Evolutionary conservation across 2,888 invertebrate genomes (phyloP).

Genomic region (Coremacera marginata): DNA sequence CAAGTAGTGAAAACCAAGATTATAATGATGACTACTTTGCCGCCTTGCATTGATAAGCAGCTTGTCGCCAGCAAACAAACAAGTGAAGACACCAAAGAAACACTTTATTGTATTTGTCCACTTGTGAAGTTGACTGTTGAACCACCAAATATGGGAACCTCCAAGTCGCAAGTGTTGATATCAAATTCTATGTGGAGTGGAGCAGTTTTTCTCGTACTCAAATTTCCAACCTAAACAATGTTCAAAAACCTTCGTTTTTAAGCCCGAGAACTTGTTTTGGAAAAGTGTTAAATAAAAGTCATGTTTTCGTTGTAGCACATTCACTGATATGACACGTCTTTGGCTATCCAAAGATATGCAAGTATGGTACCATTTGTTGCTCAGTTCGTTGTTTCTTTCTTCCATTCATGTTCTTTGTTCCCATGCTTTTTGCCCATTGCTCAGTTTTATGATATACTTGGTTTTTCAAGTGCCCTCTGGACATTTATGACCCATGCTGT

Average conservation of each 20-base stretch:
- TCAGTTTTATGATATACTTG: background rate
- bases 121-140: background rate
- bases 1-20: background rate
- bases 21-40: background rate
- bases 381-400: too few relatives aligned
- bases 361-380: too few relatives aligned
- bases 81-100: background rate
- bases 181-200: background rate
- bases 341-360: too few relatives aligned
- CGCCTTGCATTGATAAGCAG: background rate
- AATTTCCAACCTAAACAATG: background rate
- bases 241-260: background rate
- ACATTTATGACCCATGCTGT: slow-evolving; percentile 32
- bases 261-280: too few relatives aligned
- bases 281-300: too few relatives aligned
- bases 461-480: slow-evolving; percentile 10
- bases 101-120: background rate
- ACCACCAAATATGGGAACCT: background rate
- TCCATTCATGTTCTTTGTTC: background rate
- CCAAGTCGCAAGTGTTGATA: background rate
- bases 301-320: too few relatives aligned
- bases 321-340: too few relatives aligned
- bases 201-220: background rate
- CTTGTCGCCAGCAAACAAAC: background rate
- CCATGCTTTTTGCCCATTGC: background rate